Percentiles rank a stretch among this genome's conserved stretches.
These are phyloP conservation scores for Thamnophis elegans DNA, from an alignment of 2,797 vertebrate species.

Conservation along the genomic window DNA sequence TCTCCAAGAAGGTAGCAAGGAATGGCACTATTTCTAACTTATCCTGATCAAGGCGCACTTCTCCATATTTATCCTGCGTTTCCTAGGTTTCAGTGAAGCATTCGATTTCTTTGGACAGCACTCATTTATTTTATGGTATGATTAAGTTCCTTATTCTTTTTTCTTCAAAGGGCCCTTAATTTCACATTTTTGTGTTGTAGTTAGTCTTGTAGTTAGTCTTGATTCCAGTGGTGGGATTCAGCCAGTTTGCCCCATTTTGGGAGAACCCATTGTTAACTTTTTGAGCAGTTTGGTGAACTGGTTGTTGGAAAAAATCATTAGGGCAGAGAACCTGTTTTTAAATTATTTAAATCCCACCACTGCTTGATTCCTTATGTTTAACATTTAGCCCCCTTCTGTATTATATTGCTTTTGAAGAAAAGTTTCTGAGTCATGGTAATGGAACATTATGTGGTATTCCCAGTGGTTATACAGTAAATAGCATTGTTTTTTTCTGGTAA, in stretches of 20 bases:
- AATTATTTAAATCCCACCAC: no score
- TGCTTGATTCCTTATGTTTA: neutral
- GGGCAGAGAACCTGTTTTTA: no score
- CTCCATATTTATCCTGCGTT: neutral
- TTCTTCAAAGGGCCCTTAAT: neutral
- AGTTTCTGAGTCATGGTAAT: neutral
- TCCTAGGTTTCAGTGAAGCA: neutral
- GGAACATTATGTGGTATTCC: neutral
- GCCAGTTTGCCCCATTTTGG: no score
- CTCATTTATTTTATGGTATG: neutral
- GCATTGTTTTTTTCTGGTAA: neutral
- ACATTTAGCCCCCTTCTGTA: neutral
- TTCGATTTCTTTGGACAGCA: neutral
- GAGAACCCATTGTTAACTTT: no score
- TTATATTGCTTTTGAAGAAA: neutral
- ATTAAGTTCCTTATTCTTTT: neutral
- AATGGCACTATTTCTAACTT: neutral
- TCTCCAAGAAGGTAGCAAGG: neutral
- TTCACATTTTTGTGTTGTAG: neutral
- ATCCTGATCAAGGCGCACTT: neutral
- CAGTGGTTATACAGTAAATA: neutral
- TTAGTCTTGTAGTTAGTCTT: neutral
- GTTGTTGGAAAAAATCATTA: no score
- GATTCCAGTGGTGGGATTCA: neutral
- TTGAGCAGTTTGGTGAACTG: no score